Evolutionary conservation across 2,113 vertebrate species (phyloP), one percentile per base, ranked within the genome.

Genomic region (Narcine bancroftii): DNA sequence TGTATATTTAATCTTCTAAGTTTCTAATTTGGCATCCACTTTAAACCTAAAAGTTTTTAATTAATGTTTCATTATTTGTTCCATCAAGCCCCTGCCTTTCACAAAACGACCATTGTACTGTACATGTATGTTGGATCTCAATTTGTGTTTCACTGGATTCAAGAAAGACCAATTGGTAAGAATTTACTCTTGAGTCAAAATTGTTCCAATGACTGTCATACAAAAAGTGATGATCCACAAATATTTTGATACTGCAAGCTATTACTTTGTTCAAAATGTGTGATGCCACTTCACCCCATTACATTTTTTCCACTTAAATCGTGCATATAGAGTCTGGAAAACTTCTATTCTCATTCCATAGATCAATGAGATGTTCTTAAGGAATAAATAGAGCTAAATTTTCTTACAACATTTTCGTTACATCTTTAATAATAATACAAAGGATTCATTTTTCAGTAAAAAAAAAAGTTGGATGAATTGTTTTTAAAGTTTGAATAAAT

Each of bases 141-240:
- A 97, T 0, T 95, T 99, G 50, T 99, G 98, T 94, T 99, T 99
- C 93, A 99, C 99, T 2, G 99, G 98, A 93, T 99, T 99, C 94
- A 97, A 97, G 94, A 99, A 99, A 94, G 98, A 99, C 9, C 97
- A 99, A 94, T 95, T 99, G 93, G 99, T 99, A 95, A 97, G 98
- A 94, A 9, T 17, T 56, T 60, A 36, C 26, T 33, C 3, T 85
- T 85, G 50, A 11, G 77, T 53, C 26, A 13, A 50, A 53, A 9
- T 50, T 47, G 24, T 85, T 85, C 15, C 19, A 60, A 7, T 85
- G 81, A 87, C 29, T 60, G 53, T 21, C 29, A 53, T 21, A 60
- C 36, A 79, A n/a, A 7, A 17, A 63, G 33, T 9, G 36, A 36
- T 36, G 33, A 7, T 19, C 21, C 9, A 21, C 33, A 60, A 87